These are phyloP conservation scores for Gallinago stenura DNA, from an alignment of 2,797 vertebrate genomes.

Conservation along the genomic window DNA sequence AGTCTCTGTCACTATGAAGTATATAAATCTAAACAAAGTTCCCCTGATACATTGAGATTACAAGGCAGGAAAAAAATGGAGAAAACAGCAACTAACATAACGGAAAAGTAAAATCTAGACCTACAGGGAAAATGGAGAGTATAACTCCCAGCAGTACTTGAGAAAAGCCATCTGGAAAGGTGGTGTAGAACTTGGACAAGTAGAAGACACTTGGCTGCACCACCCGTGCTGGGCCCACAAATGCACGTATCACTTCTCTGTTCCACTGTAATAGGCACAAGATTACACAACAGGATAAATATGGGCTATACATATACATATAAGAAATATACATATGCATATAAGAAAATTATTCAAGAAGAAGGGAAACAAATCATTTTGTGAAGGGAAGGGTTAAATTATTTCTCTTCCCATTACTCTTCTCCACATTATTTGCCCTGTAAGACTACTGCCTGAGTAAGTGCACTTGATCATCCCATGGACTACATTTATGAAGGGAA, in stretches of 20 bases:
- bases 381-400: background rate
- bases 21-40: background rate
- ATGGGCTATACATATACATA: background rate
- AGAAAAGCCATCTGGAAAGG: background rate
- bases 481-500: background rate
- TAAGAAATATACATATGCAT: too few relatives aligned
- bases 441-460: background rate
- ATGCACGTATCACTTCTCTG: background rate
- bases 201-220: background rate
- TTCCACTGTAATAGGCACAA: background rate
- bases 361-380: background rate
- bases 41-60: background rate
- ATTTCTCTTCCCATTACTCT: background rate
- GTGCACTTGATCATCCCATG: background rate
- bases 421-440: background rate
- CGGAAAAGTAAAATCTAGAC: background rate
- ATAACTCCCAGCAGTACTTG: background rate
- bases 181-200: background rate
- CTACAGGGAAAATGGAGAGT: background rate
- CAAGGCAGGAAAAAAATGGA: background rate
- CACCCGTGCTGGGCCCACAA: background rate
- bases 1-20: background rate
- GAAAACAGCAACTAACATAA: background rate
- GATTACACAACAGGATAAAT: background rate
- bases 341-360: background rate